These are phyloP conservation scores for Oncopeltus fasciatus DNA, from an alignment of 1,140 invertebrate species.

Conservation along the genomic window DNA sequence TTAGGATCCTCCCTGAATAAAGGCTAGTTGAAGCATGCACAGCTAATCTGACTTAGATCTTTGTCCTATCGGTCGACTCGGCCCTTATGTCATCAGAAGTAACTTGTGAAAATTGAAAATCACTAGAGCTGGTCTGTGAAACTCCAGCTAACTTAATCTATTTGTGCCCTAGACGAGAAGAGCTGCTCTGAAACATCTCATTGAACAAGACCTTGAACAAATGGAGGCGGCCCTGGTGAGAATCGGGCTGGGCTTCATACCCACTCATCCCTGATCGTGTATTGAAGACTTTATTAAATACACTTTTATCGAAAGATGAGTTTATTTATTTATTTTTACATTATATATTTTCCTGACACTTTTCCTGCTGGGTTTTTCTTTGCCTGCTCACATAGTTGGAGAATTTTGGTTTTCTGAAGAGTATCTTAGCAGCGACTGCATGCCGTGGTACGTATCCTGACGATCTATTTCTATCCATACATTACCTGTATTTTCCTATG, in stretches of 20 bases:
- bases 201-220: constrained; percentile 4
- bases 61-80: neutral
- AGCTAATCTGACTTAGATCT: neutral
- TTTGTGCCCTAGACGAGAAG: neutral
- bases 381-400: no score
- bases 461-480: no score
- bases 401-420: no score
- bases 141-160: neutral
- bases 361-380: no score
- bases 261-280: constrained; percentile 15
- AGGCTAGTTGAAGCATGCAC: neutral
- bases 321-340: neutral
- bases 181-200: constrained; percentile 11
- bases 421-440: no score
- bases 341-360: no score
- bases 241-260: constrained; percentile 13
- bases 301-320: neutral
- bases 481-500: no score
- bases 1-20: no score
- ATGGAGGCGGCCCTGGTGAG: constrained; percentile 1
- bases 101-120: neutral
- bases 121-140: neutral
- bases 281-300: no score
- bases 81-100: neutral
- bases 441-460: no score